These are phyloP conservation scores for Drosophila willistoni DNA, from an alignment of 1,140 invertebrate genomes.

Conservation along the genomic window DNA sequence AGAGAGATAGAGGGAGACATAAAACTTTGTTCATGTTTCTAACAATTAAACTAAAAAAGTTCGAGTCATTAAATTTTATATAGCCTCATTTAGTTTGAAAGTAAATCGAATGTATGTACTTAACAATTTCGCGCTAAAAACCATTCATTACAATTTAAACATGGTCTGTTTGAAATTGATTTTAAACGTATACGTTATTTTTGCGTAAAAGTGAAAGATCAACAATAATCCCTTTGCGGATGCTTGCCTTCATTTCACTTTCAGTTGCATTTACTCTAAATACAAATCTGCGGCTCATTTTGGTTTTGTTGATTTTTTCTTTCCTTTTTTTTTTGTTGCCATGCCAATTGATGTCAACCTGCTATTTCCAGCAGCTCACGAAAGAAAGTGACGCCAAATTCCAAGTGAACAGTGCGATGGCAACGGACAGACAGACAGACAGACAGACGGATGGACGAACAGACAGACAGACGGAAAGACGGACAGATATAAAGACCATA, in stretches of 20 bases:
- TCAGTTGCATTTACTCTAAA: conserved; percentile 4
- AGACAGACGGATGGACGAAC: background rate
- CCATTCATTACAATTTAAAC: background rate
- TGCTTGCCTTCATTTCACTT: conserved; percentile 3
- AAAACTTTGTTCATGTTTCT: too few relatives aligned
- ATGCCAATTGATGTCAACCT: conserved; percentile 12
- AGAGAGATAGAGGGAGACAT: too few relatives aligned
- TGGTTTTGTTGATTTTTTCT: background rate
- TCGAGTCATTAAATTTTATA: too few relatives aligned
- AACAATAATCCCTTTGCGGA: conserved; percentile 7
- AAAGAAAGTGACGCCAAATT: conserved; percentile 11
- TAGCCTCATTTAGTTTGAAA: too few relatives aligned
- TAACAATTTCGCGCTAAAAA: too few relatives aligned
- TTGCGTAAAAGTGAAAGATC: conserved; percentile 1
- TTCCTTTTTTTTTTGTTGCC: background rate
- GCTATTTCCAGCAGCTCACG: conserved; percentile 2
- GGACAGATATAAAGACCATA: background rate
- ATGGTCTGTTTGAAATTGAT: background rate
- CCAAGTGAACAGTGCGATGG: conserved; percentile 7
- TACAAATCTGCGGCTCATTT: background rate
- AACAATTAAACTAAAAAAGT: too few relatives aligned
- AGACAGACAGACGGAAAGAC: background rate
- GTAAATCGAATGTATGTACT: too few relatives aligned
- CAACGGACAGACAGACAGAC: background rate
- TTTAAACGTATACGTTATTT: background rate